Conservation (phyloP, 2,797 vertebrate species). For the Sebastolobus altivelis region DNA sequence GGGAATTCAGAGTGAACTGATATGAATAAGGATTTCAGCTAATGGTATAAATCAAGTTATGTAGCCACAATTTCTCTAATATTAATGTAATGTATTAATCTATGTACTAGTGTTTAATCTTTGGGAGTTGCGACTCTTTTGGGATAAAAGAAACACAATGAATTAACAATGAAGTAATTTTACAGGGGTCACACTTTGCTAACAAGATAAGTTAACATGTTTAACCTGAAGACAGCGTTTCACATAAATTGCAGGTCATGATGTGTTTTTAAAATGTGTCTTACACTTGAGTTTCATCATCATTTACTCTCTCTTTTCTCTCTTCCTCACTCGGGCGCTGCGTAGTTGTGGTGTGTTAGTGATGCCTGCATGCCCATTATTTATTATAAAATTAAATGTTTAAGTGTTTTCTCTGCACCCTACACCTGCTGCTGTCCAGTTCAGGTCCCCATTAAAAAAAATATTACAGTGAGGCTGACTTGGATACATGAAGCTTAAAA, state of each 20-base stretch:
- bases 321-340: slow-evolving; percentile 21
- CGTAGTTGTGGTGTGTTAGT: slow-evolving; percentile 37
- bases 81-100: background rate
- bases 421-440: slow-evolving; percentile 6
- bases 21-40: background rate
- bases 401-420: slow-evolving; percentile 12
- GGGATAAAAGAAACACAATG: slow-evolving; percentile 21
- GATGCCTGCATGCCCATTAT: slow-evolving; percentile 53
- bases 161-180: slow-evolving; percentile 34
- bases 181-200: slow-evolving; percentile 48
- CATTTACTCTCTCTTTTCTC: slow-evolving; percentile 28
- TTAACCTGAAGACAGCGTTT: slow-evolving; percentile 61
- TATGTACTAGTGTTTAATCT: background rate
- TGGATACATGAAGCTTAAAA: slow-evolving; percentile 7
- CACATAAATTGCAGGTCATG: slow-evolving; percentile 62
- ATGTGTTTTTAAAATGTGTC: slow-evolving; percentile 62
- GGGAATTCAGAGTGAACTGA: background rate
- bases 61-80: background rate
- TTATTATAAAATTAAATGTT: slow-evolving; percentile 46
- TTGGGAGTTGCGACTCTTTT: slow-evolving; percentile 22
- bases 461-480: background rate
- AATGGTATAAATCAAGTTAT: slow-evolving; percentile 3
- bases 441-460: slow-evolving; percentile 15
- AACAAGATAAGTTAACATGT: slow-evolving; percentile 54
- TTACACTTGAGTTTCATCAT: slow-evolving; percentile 86